Evolutionary conservation across 2,113 vertebrate genomes (phyloP), one percentile per base, ranked within the genome.

Genomic region (Mixornis gularis): DNA sequence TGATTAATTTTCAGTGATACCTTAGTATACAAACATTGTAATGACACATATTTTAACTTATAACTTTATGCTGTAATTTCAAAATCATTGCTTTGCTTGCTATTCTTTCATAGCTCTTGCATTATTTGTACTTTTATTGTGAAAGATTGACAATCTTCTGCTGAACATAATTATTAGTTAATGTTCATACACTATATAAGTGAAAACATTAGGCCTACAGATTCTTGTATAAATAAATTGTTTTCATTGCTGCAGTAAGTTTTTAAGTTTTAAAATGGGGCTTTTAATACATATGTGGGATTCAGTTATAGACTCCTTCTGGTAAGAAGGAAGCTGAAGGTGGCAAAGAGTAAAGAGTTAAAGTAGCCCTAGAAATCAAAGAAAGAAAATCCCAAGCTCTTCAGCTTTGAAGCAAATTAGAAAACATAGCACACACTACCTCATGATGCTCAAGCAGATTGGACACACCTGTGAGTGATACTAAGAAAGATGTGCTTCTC

Each of bases 161-260:
- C 69, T 64, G 89, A 96, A 97, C 93, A 87, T 95, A 97, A 95
- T 95, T 95, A 94, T 91, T 94, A 96, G 80, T 82, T 95, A 96
- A 90, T 82, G 93, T 68, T 96, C 69, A 85, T 78, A 91, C 36
- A 82, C 46, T 66, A 36, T 91, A 34, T 90, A 94, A 93, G 56
- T 87, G 83, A 74, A 94, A 96, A 97, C 68, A 91, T 63, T 87
- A n/a, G 32, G 93, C 55, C 65, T 94, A 94, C 79, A 69, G 26
- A 73, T 92, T 92, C 91, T 92, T 91, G 82, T 81, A 77, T 53
- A 88, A 91, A 76, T 92, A 93, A 87, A 27, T 18, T 34, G 20
- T 79, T 94, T 94, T 89, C 63, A 85, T 68, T 10, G 3, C 53
- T 59, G 14, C 40, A 79, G 18, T 30, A 89, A 93, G 27, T 65